Base-by-base conservation (phyloP, 2,888 invertebrate genomes). In the Drosophila melanosoma region DNA sequence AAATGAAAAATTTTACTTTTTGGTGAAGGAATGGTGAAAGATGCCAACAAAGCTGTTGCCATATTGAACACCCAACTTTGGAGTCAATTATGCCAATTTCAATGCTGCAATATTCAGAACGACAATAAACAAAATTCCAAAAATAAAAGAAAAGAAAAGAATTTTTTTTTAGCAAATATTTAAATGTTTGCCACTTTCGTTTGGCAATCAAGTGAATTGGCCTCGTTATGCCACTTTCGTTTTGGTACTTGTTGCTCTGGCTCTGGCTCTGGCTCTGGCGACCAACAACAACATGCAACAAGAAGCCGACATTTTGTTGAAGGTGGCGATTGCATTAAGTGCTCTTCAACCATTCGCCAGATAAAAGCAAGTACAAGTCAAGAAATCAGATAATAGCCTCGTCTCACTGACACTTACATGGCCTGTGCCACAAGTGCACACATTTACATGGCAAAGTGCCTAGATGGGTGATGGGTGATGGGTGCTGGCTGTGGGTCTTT, bases 361-460 rank as follows among this genome's bases (percentile, higher is more conserved):
- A 74, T 79, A 57, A 79, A 81, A 73, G 76, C 87, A 65, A 80
- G 74, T 80, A 75, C 83, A 78, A 89, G 87, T 82, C 88, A 83
- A 83, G 86, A 79, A 81, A 83, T 88, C 87, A 85, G 88, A 85
- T 82, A 87, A 87, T 85, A 74, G 73, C 69, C 75, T 86, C 66
- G 77, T 84, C 77, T 62, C 70, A 53, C 82, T 67, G 68, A 67
- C 69, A 79, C 74, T 69, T 67, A 67, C 67, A 69, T 73, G 67
- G 45, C 51, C 73, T 33, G 57, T 33, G 57, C 49, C 38, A 80
- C 76, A 82, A 79, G 78, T 80, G 84, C 80, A 69, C 68, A 89
- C 87, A 89, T 89, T 87, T 85, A 76, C 87, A 87, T 87, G 90
- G 69, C 70, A 78, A 85, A 86, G 89, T 87, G 88, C 33, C 79